A percentile compares a stretch with the other conserved stretches of the same genome.
Evolutionary conservation across 2,888 invertebrate genomes (phyloP).

Genomic region (Rhogogaster chlorosoma): DNA sequence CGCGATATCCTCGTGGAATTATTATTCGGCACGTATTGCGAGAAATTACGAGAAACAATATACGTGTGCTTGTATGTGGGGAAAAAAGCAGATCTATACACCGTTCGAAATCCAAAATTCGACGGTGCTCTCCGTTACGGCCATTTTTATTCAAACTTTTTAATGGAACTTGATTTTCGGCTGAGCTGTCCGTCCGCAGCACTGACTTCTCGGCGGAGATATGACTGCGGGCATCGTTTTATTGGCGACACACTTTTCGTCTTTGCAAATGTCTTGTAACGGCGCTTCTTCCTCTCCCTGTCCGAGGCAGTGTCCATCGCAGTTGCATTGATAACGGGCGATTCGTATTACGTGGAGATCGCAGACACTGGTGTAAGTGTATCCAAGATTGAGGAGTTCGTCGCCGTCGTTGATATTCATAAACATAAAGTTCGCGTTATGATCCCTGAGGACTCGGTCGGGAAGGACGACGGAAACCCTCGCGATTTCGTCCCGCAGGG

Average conservation of each 20-base stretch:
- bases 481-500: slow-evolving; percentile 53
- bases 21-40: slow-evolving; percentile 41
- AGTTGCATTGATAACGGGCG: slow-evolving; percentile 63
- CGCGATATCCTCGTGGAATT: slow-evolving; percentile 17
- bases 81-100: neutral
- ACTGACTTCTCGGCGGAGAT: neutral
- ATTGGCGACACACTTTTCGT: slow-evolving; percentile 24
- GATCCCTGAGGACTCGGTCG: slow-evolving; percentile 59
- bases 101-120: neutral
- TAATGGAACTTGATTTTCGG: slow-evolving; percentile 43
- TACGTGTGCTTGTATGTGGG: neutral
- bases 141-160: neutral
- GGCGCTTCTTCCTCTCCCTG: neutral
- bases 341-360: slow-evolving; percentile 68
- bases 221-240: neutral
- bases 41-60: slow-evolving; percentile 7
- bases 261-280: neutral
- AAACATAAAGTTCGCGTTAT: slow-evolving; percentile 64
- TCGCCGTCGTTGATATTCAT: slow-evolving; percentile 64
- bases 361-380: slow-evolving; percentile 64
- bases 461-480: slow-evolving; percentile 62
- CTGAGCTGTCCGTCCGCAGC: slow-evolving; percentile 25
- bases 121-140: neutral
- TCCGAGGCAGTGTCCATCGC: slow-evolving; percentile 59
- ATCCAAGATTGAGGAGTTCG: slow-evolving; percentile 64